A percentile compares a stretch with the other conserved stretches of the same genome.
Conservation (phyloP, 2,797 vertebrate species). For the Helostoma temminkii region DNA sequence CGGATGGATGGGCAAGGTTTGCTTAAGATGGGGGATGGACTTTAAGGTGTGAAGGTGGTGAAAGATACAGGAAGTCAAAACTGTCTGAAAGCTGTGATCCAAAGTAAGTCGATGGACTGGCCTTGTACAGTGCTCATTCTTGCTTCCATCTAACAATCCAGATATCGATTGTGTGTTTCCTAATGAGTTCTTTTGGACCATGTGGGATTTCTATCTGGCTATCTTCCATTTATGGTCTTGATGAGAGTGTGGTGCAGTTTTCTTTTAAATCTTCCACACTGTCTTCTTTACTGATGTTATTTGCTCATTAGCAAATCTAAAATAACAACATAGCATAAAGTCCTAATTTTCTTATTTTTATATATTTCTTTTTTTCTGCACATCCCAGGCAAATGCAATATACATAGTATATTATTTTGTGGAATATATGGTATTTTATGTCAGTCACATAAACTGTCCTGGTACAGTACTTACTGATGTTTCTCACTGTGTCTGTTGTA, state of each 20-base stretch:
- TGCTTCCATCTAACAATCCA: slow-evolving; percentile 61
- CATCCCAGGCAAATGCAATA: neutral
- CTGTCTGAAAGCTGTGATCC: slow-evolving; percentile 58
- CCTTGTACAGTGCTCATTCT: slow-evolving; percentile 54
- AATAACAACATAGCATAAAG: neutral
- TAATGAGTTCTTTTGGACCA: slow-evolving; percentile 75
- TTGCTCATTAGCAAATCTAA: slow-evolving; percentile 55
- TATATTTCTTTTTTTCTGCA: neutral
- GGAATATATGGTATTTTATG: too few relatives aligned
- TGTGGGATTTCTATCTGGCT: slow-evolving; percentile 69
- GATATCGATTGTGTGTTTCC: slow-evolving; percentile 68
- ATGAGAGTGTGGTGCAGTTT: slow-evolving; percentile 45
- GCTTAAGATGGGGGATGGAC: slow-evolving; percentile 14
- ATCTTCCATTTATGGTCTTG: slow-evolving; percentile 58
- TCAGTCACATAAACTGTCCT: too few relatives aligned
- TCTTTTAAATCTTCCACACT: slow-evolving; percentile 37
- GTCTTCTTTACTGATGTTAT: slow-evolving; percentile 43
- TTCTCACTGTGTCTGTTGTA: too few relatives aligned
- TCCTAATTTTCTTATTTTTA: too few relatives aligned
- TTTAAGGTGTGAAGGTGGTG: slow-evolving; percentile 49
- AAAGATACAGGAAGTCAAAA: slow-evolving; percentile 68
- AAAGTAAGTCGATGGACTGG: slow-evolving; percentile 52
- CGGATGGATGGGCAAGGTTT: slow-evolving; percentile 47
- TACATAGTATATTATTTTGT: too few relatives aligned
- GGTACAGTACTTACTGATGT: too few relatives aligned